These are phyloP conservation scores for Tenthredo mesomela DNA, from an alignment of 2,888 invertebrate genomes.

Conservation along the genomic window DNA sequence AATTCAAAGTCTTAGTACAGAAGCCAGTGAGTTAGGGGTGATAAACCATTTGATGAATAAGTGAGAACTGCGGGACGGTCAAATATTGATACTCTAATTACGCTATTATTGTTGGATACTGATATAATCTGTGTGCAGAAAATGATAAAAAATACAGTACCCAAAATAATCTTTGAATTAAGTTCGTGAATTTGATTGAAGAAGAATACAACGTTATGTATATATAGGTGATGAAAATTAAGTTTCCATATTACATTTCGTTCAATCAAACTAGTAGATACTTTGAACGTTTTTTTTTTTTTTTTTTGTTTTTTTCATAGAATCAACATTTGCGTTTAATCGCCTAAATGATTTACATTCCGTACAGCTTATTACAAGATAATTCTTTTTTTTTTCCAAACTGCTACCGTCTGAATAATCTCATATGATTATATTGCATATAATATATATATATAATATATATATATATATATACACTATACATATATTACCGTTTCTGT, in stretches of 20 bases:
- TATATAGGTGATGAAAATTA: not conserved
- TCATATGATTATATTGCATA: slow-evolving; percentile 12
- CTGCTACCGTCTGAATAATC: not conserved
- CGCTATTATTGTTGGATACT: not conserved
- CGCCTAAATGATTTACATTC: slow-evolving; percentile 29
- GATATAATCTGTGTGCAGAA: not conserved
- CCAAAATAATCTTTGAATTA: not conserved
- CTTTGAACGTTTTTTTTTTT: not conserved
- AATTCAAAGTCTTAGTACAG: not conserved
- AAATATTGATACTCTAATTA: not conserved
- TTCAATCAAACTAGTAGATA: slow-evolving; percentile 3
- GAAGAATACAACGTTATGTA: not conserved
- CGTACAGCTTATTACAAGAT: slow-evolving; percentile 8
- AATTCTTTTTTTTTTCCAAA: not conserved
- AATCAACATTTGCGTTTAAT: not conserved
- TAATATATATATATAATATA: not conserved
- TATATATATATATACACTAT: not conserved
- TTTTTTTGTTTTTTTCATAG: not conserved
- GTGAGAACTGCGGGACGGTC: slow-evolving; percentile 1
- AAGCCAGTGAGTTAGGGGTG: not conserved
- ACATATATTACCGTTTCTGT: slow-evolving; percentile 5
- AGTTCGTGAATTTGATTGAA: not conserved
- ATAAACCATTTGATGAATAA: not conserved
- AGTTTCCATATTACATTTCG: slow-evolving; percentile 2
- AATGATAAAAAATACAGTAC: not conserved